phyloP scores from a whole-genome alignment of 2,797 vertebrate genomes.

The Clarias fuscus region DNA sequence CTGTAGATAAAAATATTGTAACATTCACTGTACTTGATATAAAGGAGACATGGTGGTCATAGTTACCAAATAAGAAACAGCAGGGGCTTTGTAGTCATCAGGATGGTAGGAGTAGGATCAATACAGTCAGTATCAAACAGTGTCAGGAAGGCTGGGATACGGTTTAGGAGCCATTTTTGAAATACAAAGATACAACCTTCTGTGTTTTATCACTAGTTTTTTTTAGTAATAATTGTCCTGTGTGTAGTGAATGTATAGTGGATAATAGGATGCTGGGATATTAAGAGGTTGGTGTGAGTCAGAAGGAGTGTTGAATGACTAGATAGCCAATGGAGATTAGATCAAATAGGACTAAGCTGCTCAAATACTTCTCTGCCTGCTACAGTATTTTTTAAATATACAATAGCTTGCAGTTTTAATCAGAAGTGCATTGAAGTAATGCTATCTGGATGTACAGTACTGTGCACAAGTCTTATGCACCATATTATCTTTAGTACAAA shows the following conservation, averaged over 20 bases:
- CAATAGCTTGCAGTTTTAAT: background rate
- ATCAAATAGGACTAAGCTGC: background rate
- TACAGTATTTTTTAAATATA: background rate
- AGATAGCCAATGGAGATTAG: background rate
- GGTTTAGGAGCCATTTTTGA: background rate
- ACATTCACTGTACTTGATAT: background rate
- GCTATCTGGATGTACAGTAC: background rate
- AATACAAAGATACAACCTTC: background rate
- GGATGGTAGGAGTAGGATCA: background rate
- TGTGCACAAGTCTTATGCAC: too few relatives aligned
- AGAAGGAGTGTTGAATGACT: background rate
- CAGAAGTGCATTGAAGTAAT: background rate
- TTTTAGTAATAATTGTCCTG: background rate
- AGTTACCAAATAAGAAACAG: background rate
- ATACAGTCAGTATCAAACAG: background rate
- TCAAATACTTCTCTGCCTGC: background rate
- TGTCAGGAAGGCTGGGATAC: background rate
- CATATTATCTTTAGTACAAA: too few relatives aligned
- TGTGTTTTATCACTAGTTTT: background rate
- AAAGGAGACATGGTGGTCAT: background rate
- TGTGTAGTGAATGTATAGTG: background rate
- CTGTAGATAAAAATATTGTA: background rate
- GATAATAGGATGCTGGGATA: background rate
- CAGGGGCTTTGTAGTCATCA: background rate
- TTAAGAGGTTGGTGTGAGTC: background rate